phyloP scores from a whole-genome alignment of 2,888 invertebrate species.

The Dasysyrphus tricinctus region DNA sequence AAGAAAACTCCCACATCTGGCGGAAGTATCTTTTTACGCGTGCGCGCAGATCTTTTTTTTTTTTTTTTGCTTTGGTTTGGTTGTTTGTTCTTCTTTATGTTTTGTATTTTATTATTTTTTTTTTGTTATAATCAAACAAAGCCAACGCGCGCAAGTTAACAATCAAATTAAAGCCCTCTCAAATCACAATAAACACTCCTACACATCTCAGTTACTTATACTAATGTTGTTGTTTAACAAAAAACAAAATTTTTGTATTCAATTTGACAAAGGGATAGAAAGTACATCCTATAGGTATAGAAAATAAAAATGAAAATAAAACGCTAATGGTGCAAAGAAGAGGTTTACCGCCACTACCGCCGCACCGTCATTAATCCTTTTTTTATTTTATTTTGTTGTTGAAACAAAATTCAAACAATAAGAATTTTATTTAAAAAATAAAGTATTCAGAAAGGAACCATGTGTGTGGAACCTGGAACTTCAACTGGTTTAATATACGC shows the following conservation, averaged over 20 bases:
- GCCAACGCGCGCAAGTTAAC: slow-evolving; percentile 61
- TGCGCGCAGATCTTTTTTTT: slow-evolving; percentile 61
- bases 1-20: slow-evolving; percentile 75
- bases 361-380: slow-evolving; percentile 72
- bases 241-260: slow-evolving; percentile 49
- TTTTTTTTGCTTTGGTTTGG: not conserved
- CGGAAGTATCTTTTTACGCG: slow-evolving; percentile 76
- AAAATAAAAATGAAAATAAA: not conserved
- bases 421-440: not conserved
- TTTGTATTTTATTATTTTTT: slow-evolving; percentile 11
- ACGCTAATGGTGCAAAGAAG: slow-evolving; percentile 67
- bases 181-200: slow-evolving; percentile 70
- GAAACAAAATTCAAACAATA: slow-evolving; percentile 15
- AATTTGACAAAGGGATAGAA: slow-evolving; percentile 33
- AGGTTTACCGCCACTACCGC: slow-evolving; percentile 62
- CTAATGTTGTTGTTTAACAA: slow-evolving; percentile 27
- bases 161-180: slow-evolving; percentile 68
- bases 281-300: slow-evolving; percentile 25
- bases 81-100: slow-evolving; percentile 1
- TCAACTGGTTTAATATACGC: slow-evolving; percentile 46
- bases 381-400: not conserved
- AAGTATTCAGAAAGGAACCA: slow-evolving; percentile 9
- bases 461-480: slow-evolving; percentile 33
- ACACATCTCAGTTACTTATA: slow-evolving; percentile 37
- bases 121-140: slow-evolving; percentile 49